Evolutionary conservation across 2,797 vertebrate species (phyloP).

Genomic region (Urosaurus nigricauda): DNA sequence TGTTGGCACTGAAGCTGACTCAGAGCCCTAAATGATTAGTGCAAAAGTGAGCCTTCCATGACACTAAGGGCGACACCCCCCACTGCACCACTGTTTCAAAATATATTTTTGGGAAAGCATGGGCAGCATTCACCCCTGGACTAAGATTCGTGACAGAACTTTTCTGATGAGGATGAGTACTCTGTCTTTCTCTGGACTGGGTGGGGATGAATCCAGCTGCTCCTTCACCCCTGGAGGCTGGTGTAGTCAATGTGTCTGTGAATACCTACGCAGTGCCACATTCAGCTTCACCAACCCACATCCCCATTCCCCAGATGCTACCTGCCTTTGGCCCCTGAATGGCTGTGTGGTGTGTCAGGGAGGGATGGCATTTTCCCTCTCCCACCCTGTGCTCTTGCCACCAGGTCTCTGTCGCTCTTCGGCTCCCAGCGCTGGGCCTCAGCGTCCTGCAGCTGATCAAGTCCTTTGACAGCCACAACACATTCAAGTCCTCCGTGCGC

Average conservation of each 20-base stretch:
- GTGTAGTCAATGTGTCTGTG: neutral
- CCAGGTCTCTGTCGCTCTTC: conserved; percentile 90
- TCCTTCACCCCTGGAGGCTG: neutral
- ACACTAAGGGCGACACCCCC: too few relatives aligned
- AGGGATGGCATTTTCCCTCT: too few relatives aligned
- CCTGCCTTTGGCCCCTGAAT: too few relatives aligned
- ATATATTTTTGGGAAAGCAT: too few relatives aligned
- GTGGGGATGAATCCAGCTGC: neutral
- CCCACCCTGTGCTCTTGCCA: too few relatives aligned
- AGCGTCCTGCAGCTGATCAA: conserved; percentile 89
- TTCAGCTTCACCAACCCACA: neutral
- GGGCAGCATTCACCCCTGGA: too few relatives aligned
- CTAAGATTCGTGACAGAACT: neutral
- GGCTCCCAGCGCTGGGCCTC: conserved; percentile 90
- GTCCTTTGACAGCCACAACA: conserved; percentile 81
- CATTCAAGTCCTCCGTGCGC: conserved; percentile 84
- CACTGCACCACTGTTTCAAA: too few relatives aligned
- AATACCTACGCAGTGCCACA: fast-evolving
- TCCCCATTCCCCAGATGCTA: too few relatives aligned
- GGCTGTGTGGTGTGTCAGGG: too few relatives aligned
- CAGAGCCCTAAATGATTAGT: neutral
- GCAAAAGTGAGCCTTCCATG: too few relatives aligned
- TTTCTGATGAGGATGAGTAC: neutral
- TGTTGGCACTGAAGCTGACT: neutral
- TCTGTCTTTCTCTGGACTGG: neutral